Percentiles rank a stretch among this genome's conserved stretches.
Evolutionary conservation across 2,888 invertebrate genomes (phyloP).

Genomic region (Euzophera pinguis): DNA sequence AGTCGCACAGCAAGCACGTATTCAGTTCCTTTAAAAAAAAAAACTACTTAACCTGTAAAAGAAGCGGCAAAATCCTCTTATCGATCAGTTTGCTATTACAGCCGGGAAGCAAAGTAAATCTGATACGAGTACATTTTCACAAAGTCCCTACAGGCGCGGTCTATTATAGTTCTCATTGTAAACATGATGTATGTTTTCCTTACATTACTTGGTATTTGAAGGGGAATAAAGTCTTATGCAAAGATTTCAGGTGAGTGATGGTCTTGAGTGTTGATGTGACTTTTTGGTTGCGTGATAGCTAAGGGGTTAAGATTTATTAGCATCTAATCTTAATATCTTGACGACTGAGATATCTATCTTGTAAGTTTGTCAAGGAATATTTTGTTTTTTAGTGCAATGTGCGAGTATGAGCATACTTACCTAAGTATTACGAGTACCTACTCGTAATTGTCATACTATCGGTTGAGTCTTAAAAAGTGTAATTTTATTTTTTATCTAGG

Average conservation of each 20-base stretch:
- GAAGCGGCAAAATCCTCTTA: slow-evolving; percentile 31
- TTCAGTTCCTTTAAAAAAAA: neutral
- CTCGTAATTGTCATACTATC: too few species aligned
- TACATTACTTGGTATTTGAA: slow-evolving; percentile 47
- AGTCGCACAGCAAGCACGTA: too few species aligned
- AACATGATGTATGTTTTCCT: slow-evolving; percentile 70
- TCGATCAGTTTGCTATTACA: slow-evolving; percentile 58
- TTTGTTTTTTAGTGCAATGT: neutral
- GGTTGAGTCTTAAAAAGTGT: too few species aligned
- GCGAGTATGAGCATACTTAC: too few species aligned
- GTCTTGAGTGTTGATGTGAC: slow-evolving; percentile 33
- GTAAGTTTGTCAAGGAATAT: too few species aligned
- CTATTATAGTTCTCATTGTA: slow-evolving; percentile 65
- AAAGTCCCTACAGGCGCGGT: slow-evolving; percentile 49
- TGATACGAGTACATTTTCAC: slow-evolving; percentile 68
- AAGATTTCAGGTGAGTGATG: slow-evolving; percentile 58
- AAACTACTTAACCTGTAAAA: neutral
- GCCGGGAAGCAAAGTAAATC: slow-evolving; percentile 55
- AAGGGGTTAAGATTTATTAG: slow-evolving; percentile 9
- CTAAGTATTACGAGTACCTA: too few species aligned
- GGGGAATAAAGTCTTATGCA: slow-evolving; percentile 47
- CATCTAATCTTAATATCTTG: neutral
- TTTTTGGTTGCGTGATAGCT: neutral
- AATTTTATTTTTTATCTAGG: too few species aligned
- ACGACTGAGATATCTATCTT: neutral